Evolutionary conservation across 2,113 vertebrate species (phyloP).

Genomic region (Hystrix brachyura): DNA sequence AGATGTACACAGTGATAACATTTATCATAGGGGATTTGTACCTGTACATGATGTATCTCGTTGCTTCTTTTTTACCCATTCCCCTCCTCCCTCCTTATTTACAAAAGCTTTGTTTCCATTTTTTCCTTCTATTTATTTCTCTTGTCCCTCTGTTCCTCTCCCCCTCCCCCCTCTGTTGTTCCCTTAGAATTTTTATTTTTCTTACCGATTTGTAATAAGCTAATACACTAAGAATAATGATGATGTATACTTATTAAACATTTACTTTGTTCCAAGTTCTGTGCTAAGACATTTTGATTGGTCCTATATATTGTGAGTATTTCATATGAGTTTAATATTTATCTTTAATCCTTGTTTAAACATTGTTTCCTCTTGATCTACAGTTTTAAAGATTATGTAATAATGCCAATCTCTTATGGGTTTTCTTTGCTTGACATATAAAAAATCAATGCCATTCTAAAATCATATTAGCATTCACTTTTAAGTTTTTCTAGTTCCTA

Average conservation of each 20-base stretch:
- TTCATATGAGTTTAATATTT: constrained; percentile 45
- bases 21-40: no score
- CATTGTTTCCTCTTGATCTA: constrained; percentile 45
- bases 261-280: background rate
- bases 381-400: constrained; percentile 24
- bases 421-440: constrained; percentile 28
- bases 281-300: constrained; percentile 45
- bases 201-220: background rate
- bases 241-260: background rate
- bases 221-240: constrained; percentile 13
- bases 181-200: constrained; percentile 45
- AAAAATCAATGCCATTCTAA: constrained; percentile 24
- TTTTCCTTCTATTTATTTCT: no score
- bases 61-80: no score
- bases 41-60: no score
- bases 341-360: constrained; percentile 58
- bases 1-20: no score
- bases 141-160: no score
- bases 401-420: background rate
- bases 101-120: no score
- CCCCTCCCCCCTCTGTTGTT: no score
- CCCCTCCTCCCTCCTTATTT: no score
- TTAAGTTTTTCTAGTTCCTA: background rate
- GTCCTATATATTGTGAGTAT: background rate
- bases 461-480: background rate